These are phyloP conservation scores for Andrena flavipes DNA, from an alignment of 2,888 invertebrate genomes.

Conservation along the genomic window DNA sequence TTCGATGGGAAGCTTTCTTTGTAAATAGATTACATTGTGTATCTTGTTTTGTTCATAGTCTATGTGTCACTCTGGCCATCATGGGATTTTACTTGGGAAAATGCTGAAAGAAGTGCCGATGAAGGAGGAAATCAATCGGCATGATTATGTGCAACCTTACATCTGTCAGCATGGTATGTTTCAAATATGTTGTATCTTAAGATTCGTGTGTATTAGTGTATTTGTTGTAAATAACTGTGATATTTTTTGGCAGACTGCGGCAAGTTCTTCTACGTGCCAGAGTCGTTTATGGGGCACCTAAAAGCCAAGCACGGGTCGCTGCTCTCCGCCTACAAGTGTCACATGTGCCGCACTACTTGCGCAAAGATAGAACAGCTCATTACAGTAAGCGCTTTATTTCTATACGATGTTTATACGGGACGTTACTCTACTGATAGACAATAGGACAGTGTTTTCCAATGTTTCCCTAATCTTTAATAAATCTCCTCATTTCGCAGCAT, in stretches of 20 bases:
- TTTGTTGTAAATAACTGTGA: neutral
- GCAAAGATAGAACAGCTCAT: slow-evolving; percentile 75
- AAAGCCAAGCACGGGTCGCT: slow-evolving; percentile 74
- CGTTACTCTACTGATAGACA: no score
- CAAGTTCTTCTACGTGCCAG: slow-evolving; percentile 81
- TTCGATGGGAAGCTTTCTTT: neutral
- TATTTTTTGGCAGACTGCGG: slow-evolving; percentile 76
- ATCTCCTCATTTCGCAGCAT: slow-evolving; percentile 77
- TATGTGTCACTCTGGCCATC: slow-evolving; percentile 62
- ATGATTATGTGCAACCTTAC: slow-evolving; percentile 77
- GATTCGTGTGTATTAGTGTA: neutral
- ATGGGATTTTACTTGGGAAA: slow-evolving; percentile 65
- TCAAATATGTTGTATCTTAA: neutral
- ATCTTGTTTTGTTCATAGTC: slow-evolving; percentile 58
- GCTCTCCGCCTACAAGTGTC: slow-evolving; percentile 82
- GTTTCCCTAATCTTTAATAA: neutral
- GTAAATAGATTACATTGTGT: neutral
- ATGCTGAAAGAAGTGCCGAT: slow-evolving; percentile 56
- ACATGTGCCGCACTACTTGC: slow-evolving; percentile 84
- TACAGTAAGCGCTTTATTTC: slow-evolving; percentile 62
- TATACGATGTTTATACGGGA: no score
- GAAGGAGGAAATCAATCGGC: slow-evolving; percentile 74
- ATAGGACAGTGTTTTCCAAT: no score
- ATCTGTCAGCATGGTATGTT: slow-evolving; percentile 79
- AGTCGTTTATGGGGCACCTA: slow-evolving; percentile 80